These are phyloP conservation scores for Ibycter americanus DNA, from an alignment of 2,797 vertebrate genomes.

Conservation along the genomic window DNA sequence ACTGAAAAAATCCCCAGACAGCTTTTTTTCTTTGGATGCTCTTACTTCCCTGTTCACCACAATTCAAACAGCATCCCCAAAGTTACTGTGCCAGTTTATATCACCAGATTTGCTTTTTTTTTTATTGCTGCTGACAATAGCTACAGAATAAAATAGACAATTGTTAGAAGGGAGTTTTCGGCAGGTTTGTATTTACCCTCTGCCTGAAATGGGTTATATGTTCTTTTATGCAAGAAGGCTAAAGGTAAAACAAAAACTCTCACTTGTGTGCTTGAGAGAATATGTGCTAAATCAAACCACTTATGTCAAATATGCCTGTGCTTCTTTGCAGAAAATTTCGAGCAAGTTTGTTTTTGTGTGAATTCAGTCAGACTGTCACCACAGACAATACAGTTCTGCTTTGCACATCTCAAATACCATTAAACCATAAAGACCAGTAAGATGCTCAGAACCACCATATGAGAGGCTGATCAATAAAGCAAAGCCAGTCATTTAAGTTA, in stretches of 20 bases:
- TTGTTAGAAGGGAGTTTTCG: neutral
- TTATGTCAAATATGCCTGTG: neutral
- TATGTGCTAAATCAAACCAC: neutral
- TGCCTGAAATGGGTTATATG: conserved; percentile 16
- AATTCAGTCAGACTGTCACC: neutral
- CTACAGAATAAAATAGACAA: neutral
- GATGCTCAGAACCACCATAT: neutral
- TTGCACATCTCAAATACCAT: neutral
- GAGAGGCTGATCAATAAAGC: neutral
- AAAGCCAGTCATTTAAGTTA: neutral
- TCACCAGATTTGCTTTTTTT: neutral
- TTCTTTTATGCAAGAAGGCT: neutral
- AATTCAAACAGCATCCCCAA: neutral
- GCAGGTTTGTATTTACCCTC: conserved; percentile 21
- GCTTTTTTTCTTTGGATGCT: neutral
- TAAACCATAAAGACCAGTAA: neutral
- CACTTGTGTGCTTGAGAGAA: neutral
- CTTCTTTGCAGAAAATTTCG: neutral
- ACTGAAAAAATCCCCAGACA: neutral
- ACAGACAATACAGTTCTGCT: neutral
- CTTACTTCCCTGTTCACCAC: neutral
- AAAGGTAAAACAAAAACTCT: conserved; percentile 1
- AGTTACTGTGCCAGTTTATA: neutral
- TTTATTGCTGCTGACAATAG: neutral
- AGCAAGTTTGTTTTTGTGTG: neutral